Percentiles rank a stretch among this genome's conserved stretches.
Evolutionary conservation across 2,113 vertebrate species (phyloP).

Genomic region (Upupa epops): DNA sequence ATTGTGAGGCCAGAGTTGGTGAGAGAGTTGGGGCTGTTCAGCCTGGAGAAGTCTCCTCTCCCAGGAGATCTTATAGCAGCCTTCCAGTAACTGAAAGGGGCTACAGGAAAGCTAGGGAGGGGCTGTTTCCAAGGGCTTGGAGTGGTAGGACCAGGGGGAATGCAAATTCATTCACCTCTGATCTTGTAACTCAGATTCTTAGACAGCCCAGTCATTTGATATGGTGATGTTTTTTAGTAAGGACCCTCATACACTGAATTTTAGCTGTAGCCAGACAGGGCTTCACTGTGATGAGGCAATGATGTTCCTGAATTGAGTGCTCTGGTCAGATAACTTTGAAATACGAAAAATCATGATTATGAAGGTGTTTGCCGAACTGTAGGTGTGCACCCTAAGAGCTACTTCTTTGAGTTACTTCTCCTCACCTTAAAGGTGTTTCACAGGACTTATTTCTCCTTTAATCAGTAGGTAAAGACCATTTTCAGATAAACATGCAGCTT

Average conservation of each 20-base stretch:
- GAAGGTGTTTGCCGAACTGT: not conserved
- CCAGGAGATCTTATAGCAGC: no score
- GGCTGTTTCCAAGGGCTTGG: no score
- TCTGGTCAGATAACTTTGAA: not conserved
- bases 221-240: not conserved
- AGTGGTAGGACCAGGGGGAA: rapidly evolving
- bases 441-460: not conserved
- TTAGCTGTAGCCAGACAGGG: not conserved
- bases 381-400: not conserved
- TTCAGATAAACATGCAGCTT: not conserved
- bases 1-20: not conserved
- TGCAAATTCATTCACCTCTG: not conserved
- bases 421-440: not conserved
- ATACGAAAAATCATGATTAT: not conserved
- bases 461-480: not conserved
- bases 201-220: not conserved
- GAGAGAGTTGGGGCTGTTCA: no score
- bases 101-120: no score
- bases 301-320: not conserved
- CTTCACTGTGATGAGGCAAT: not conserved
- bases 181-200: not conserved
- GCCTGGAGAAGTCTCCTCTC: no score
- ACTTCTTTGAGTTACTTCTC: not conserved
- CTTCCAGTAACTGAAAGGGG: no score
- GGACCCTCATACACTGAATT: not conserved